Percentiles rank a stretch among this genome's conserved stretches.
phyloP scores from a whole-genome alignment of 2,888 invertebrate genomes.

The Corbicula japonica region DNA sequence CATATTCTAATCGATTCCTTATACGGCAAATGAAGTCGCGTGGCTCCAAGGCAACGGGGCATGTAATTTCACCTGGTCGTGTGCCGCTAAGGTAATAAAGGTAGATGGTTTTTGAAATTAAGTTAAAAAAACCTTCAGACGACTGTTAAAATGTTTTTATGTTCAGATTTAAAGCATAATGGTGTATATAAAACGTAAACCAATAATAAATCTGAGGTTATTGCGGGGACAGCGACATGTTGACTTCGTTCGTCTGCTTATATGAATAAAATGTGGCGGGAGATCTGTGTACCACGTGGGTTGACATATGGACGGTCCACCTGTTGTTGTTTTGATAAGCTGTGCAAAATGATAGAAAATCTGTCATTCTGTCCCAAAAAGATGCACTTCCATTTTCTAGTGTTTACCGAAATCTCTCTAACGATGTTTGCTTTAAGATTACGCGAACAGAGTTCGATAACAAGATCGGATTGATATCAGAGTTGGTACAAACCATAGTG shows the following conservation, averaged over 20 bases:
- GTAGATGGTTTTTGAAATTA: conserved; percentile 38
- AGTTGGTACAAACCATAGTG: conserved; percentile 12
- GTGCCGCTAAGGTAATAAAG: conserved; percentile 49
- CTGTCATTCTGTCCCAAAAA: conserved; percentile 27
- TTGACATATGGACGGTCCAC: conserved; percentile 56
- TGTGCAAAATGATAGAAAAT: conserved; percentile 30
- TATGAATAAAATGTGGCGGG: conserved; percentile 62
- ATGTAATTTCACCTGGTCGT: conserved; percentile 66
- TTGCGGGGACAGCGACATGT: too few species aligned
- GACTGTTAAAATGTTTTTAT: conserved; percentile 12
- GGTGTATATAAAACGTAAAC: conserved; percentile 22
- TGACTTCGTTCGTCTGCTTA: conserved; percentile 33
- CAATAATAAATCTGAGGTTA: too few species aligned
- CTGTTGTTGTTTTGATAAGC: conserved; percentile 65
- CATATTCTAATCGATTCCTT: conserved; percentile 75
- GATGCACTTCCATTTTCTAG: conserved; percentile 32
- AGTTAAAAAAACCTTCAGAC: too few species aligned
- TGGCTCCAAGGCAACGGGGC: conserved; percentile 67
- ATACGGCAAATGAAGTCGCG: conserved; percentile 72
- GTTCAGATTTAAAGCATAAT: conserved; percentile 16
- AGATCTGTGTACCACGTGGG: conserved; percentile 59
- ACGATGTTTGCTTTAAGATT: conserved; percentile 27
- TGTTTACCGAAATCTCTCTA: conserved; percentile 28
- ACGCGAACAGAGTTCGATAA: conserved; percentile 11
- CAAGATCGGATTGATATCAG: conserved; percentile 8